A percentile compares a stretch with the other conserved stretches of the same genome.
These are phyloP conservation scores for Thalassaphorura encarpata DNA, from an alignment of 1,140 invertebrate species.

Conservation along the genomic window DNA sequence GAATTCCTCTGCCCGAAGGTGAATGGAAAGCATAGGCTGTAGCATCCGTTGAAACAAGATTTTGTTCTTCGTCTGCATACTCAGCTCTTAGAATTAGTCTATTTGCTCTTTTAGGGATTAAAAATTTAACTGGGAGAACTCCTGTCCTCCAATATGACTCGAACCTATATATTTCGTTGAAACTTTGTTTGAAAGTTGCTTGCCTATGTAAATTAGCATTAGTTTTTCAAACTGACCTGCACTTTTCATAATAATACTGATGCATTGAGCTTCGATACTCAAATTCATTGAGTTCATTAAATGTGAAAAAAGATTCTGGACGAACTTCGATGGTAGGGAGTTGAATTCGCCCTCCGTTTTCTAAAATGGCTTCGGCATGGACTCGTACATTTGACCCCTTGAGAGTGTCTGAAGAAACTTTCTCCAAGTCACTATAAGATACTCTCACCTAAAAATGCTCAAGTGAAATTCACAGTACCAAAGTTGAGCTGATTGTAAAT, in stretches of 20 bases:
- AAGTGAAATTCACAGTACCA: not conserved
- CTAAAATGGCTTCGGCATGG: constrained; percentile 21
- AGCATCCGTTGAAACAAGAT: constrained; percentile 33
- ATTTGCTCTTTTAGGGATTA: constrained; percentile 35
- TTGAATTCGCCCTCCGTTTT: constrained; percentile 13
- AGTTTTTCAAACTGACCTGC: too few relatives aligned
- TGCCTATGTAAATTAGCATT: too few relatives aligned
- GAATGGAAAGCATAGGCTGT: constrained; percentile 35
- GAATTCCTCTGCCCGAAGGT: constrained; percentile 33
- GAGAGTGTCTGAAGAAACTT: constrained; percentile 34
- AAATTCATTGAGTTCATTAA: too few relatives aligned
- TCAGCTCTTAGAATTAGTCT: constrained; percentile 35
- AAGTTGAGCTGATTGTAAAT: not conserved
- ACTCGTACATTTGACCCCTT: constrained; percentile 33
- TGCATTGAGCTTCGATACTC: too few relatives aligned
- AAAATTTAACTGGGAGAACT: constrained; percentile 35
- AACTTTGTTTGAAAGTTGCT: too few relatives aligned
- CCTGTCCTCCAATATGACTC: constrained; percentile 31
- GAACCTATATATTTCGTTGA: too few relatives aligned
- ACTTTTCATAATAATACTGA: too few relatives aligned
- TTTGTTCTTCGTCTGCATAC: constrained; percentile 35
- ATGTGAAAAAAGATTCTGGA: constrained; percentile 3
- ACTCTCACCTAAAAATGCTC: constrained; percentile 35
- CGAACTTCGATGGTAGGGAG: constrained; percentile 8
- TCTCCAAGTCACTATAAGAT: constrained; percentile 35